These are phyloP conservation scores for Threskiornis aethiopicus DNA, from an alignment of 2,797 vertebrate species.

Conservation along the genomic window DNA sequence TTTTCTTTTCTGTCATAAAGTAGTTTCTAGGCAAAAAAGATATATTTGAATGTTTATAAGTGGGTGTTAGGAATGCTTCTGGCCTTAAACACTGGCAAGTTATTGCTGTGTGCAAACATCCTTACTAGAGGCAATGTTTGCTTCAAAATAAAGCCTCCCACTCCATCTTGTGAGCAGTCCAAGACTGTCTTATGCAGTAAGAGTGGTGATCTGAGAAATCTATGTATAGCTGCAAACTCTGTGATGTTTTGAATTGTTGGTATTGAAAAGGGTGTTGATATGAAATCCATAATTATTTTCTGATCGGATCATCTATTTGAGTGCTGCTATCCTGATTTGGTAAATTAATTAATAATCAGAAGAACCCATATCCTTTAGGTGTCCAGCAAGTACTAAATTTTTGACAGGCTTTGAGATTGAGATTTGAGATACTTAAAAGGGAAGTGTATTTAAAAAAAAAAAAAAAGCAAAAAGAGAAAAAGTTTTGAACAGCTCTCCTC, in stretches of 20 bases:
- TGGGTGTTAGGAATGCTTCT: constrained; percentile 33
- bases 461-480: not conserved
- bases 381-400: not conserved
- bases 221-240: not conserved
- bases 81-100: not conserved
- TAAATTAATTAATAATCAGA: not conserved
- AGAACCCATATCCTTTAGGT: not conserved
- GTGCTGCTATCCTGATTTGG: not conserved
- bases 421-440: not conserved
- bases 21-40: not conserved
- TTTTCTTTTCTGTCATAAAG: not conserved
- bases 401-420: not conserved
- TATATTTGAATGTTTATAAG: constrained; percentile 15
- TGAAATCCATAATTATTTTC: not conserved
- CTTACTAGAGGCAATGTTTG: constrained; percentile 12
- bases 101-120: not conserved
- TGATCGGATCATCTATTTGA: not conserved
- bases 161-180: not conserved
- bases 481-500: not conserved
- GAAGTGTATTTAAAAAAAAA: not conserved
- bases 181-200: not conserved
- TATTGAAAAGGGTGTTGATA: not conserved
- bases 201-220: not conserved
- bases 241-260: not conserved
- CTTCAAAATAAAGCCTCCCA: constrained; percentile 14